Percentiles rank a stretch among this genome's conserved stretches.
Conservation (phyloP, 37 sponge, comb jelly and placozoan species). For the Axinella damicornis region DNA sequence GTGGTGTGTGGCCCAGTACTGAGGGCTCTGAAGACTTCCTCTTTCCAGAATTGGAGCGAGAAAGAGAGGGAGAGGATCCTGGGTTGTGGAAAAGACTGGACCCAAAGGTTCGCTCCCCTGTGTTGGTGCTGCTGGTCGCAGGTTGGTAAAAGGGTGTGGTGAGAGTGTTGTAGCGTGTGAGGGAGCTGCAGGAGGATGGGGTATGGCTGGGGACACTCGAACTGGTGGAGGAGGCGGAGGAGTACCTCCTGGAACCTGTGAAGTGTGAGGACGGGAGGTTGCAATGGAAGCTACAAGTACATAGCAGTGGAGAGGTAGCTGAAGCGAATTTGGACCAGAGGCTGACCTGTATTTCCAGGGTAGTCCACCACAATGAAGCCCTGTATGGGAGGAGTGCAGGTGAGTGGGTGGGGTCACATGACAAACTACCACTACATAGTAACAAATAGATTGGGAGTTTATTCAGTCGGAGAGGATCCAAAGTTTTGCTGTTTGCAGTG, state of each 20-base stretch:
- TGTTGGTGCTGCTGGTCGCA: background rate
- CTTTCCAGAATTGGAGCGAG: background rate
- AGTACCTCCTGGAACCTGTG: background rate
- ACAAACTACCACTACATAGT: too few species aligned
- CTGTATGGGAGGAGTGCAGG: conserved; percentile 11
- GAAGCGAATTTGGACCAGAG: too few species aligned
- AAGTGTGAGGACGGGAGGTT: background rate
- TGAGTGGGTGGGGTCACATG: background rate
- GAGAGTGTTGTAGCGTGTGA: conserved; percentile 27
- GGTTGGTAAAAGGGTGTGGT: conserved; percentile 62
- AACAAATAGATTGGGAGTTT: too few species aligned
- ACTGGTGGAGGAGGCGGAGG: background rate
- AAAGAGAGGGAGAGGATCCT: background rate
- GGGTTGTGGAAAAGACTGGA: conserved; percentile 2
- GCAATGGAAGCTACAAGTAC: background rate
- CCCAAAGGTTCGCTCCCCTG: background rate
- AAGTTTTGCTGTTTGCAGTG: too few species aligned
- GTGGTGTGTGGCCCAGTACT: background rate
- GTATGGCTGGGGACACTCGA: conserved; percentile 4
- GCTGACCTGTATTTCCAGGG: conserved; percentile 6
- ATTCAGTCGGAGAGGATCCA: too few species aligned
- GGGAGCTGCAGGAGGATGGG: conserved; percentile 45
- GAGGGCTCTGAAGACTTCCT: background rate
- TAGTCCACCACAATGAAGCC: conserved; percentile 59
- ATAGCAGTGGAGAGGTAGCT: background rate